Base-by-base conservation (phyloP, 2,888 invertebrate genomes). In the Gymnosoma rotundatum region DNA sequence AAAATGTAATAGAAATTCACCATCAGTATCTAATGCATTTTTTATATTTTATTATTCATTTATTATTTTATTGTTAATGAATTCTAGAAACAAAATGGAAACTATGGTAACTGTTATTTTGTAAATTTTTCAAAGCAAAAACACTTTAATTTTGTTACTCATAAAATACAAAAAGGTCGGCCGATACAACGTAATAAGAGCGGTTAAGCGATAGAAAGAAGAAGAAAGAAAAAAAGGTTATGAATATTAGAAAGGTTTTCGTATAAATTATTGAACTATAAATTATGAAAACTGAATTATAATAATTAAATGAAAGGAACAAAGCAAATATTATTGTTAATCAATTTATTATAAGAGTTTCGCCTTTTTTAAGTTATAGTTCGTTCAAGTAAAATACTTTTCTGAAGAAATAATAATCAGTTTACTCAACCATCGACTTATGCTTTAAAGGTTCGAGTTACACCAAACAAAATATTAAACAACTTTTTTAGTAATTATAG, bases 1-100 rank as follows among this genome's bases (percentile, higher is more conserved):
- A 81, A 81, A 78, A 58, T 84, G 58, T 56, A 64, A 78, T 76
- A 69, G 75, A 70, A 75, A 58, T 63, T 64, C 54, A 70, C 42
- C 58, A 45, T 38, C 58, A 75, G 32, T 7, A 10, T 42, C 10
- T 64, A 69, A 36, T 69, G 50, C 67, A 76, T 21, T 58, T 67
- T 58, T 60, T 50, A 16, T 60, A 67, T 20, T 60, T 60, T 58
- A 48, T 58, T 36, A n/a, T 21, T 54, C 20, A 36, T 32, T 6
- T 38, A 36, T 16, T 21, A 21, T 25, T 36, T 50, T 18, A 9
- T 76, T 58, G 66, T 58, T 72, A 52, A 66, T 66, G 8, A 54
- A 78, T 70, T 70, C 48, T 52, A 38, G 4, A n/a, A 10, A 16
- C 45, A 45, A 63, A 36, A 56, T 70, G 45, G 42, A 36, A 45